Base-by-base conservation (phyloP, 1,140 invertebrate species). In the Delia radicum region DNA sequence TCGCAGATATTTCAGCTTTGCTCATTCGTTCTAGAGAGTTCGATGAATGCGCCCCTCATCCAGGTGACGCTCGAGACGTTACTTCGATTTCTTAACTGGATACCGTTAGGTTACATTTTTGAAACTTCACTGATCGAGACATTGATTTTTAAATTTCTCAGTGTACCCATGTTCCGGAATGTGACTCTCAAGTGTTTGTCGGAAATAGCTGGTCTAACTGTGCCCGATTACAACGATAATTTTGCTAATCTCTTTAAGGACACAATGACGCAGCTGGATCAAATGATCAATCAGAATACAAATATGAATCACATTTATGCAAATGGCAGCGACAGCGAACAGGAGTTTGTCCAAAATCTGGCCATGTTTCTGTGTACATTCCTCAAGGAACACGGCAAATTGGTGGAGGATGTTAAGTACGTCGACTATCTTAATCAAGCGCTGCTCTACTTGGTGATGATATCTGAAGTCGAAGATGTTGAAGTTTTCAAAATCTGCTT, bases 401-500 rank as follows among this genome's bases (percentile, higher is more conserved):
- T 98, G 33, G 93, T 98, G 65, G 97, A 98, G 85, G 93, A 93
- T 79, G 91, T 93, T 79, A 90, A 91, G 73, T 87, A 92, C 46
- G 91, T 91, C 67, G 92, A 92, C 7, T 90, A 91, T 61, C 85
- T 96, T 46, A 89, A 93, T 77, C 94, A 94, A 90, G 95, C 96
- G 3, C 88, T 99, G 29, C 92, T 96, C 79, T 99, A 99, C 87
- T 90, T 99, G 76, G 93, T 99, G 18, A 89, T 98, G 75, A 99
- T 99, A 81, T 99, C 97, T 21, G 96, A 99, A 89, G 98, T 99
- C 2, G 98, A 99, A 78, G 98, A 99, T 84, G 96, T 98, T 0
- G 98, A 99, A 89, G 98, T 99, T 75, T 99, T 99, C 85, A 99
- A 99, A 89, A 99, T 99, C 77, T 99, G 98, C 86, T 87, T 99